These are phyloP conservation scores for Acestrorhynchus altus DNA, from an alignment of 2,797 vertebrate species.

Conservation along the genomic window DNA sequence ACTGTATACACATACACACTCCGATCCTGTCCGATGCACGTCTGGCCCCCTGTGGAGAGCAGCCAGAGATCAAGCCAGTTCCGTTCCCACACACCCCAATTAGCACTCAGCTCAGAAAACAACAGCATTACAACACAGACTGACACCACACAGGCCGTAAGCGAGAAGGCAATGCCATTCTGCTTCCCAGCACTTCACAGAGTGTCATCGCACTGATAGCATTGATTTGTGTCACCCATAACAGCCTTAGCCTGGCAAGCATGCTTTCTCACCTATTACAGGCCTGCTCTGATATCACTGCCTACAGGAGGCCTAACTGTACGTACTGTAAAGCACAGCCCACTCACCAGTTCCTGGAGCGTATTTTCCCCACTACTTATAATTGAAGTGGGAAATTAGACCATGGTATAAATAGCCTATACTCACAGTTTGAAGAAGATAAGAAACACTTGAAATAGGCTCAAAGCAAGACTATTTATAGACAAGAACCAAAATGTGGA, in stretches of 20 bases:
- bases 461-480: constrained; percentile 3
- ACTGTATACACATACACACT: not conserved
- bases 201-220: constrained; percentile 35
- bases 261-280: constrained; percentile 27
- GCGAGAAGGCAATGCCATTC: constrained; percentile 25
- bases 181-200: constrained; percentile 29
- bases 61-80: not conserved
- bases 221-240: constrained; percentile 47
- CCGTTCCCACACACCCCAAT: constrained; percentile 15
- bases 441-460: not conserved
- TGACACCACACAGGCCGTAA: constrained; percentile 30
- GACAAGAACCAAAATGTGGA: not conserved
- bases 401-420: constrained; percentile 19
- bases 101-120: constrained; percentile 8
- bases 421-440: not conserved
- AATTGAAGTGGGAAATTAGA: constrained; percentile 4
- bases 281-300: constrained; percentile 17
- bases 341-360: not conserved
- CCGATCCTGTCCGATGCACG: not conserved
- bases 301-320: not conserved
- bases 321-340: not conserved
- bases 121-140: constrained; percentile 31
- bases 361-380: not conserved
- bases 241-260: constrained; percentile 25
- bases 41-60: constrained; percentile 4